Evolutionary conservation across 1,140 invertebrate species (phyloP), one percentile per base, ranked within the genome.

Genomic region (Trachymyrmex cornetzi): DNA sequence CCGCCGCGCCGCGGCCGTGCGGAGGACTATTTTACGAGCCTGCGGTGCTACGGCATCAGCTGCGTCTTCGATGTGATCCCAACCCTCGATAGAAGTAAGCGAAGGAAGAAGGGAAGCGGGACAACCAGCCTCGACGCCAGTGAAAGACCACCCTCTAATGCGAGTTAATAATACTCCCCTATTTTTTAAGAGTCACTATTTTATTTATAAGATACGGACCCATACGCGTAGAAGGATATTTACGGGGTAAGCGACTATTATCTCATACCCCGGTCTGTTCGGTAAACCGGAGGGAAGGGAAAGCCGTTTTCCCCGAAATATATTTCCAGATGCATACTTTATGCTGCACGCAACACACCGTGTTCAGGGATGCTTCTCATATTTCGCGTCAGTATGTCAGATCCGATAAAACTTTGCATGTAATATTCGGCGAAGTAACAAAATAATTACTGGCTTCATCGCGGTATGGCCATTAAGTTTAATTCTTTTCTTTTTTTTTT

Each of bases 151-250:
- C 87, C 89, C 92, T 92, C 92, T 94, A 93, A 93, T 93, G 91
- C 86, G 91, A 94, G 92, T 94, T 94, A 94, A 94, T 93, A 93
- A 92, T 92, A 93, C 92, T 91, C 93, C 93, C 93, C 92, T 91
- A 91, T 92, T 93, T 93, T 93, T 93, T 90, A 93, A 91, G 91
- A 89, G 79, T 89, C 89, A 82, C 92, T 93, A 92, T 91, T 92
- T 94, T 93, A 94, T 94, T 93, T 93, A 94, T 92, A 91, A 92
- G 93, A 87, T 88, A 88, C 85, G 80, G 89, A 88, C 77, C 87
- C 85, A 82, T 87, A 87, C 89, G 64, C 75, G 66, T 84, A 44
- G 75, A 80, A 61, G 59, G 80, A 89, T 91, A 91, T 91, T 88
- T 88, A 85, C 85, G 81, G 86, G 81, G 63, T 71, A 89, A 89